Conservation (phyloP, 2,797 vertebrate species). For the Semaprochilodus insignis region DNA sequence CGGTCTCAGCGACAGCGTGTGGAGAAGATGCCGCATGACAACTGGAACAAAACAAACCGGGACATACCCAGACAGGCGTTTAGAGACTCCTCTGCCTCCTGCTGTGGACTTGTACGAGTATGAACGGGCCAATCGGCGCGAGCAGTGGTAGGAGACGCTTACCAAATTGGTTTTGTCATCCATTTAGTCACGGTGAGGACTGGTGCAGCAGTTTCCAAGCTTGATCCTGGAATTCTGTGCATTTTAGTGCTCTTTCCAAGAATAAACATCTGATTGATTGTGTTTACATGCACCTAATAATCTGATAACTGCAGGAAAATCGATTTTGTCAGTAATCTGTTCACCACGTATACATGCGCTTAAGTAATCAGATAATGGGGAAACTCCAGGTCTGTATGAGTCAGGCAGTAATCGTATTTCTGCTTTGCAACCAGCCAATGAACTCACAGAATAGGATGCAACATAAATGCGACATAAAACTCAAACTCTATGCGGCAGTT, state of each 20-base stretch:
- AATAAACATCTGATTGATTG: neutral
- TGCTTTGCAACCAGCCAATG: too few species aligned
- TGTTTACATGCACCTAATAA: too few species aligned
- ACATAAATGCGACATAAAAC: too few species aligned
- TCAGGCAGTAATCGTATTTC: too few species aligned
- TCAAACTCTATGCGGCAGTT: too few species aligned
- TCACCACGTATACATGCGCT: too few species aligned
- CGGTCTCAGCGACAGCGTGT: constrained; percentile 40
- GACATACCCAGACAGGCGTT: constrained; percentile 39
- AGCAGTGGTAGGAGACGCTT: neutral
- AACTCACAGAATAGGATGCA: too few species aligned
- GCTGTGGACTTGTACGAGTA: constrained; percentile 65
- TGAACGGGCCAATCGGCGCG: constrained; percentile 52
- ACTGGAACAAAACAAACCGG: constrained; percentile 55
- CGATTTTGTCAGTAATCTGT: too few species aligned
- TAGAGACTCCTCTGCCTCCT: constrained; percentile 47
- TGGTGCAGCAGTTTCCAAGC: neutral
- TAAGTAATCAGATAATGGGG: too few species aligned
- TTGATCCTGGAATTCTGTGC: neutral
- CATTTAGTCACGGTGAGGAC: constrained; percentile 24
- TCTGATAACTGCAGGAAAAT: too few species aligned
- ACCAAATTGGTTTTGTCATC: constrained; percentile 41
- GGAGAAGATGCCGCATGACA: constrained; percentile 59
- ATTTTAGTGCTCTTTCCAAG: neutral
- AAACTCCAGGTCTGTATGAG: too few species aligned